Percentiles rank a stretch among this genome's conserved stretches.
Conservation (phyloP, 2,888 invertebrate species). For the Plusia festucae region DNA sequence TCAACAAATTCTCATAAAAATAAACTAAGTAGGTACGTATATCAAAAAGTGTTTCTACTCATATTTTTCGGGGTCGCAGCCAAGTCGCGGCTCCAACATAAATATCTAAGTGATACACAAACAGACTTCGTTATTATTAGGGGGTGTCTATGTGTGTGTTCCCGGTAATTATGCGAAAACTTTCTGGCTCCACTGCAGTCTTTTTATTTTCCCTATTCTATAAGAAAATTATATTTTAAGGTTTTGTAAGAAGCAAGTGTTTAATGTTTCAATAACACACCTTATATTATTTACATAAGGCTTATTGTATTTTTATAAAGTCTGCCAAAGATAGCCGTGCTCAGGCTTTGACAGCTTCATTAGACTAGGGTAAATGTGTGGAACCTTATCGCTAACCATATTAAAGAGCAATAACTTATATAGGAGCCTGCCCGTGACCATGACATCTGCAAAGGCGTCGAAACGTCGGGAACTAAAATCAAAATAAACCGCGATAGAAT, state of each 20-base stretch:
- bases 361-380: too few relatives aligned
- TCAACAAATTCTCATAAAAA: background rate
- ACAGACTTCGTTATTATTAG: slow-evolving; percentile 3
- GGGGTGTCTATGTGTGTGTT: background rate
- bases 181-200: slow-evolving; percentile 29
- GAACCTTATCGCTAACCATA: too few relatives aligned
- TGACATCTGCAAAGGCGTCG: too few relatives aligned
- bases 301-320: too few relatives aligned
- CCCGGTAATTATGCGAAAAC: slow-evolving; percentile 53
- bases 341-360: too few relatives aligned
- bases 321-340: too few relatives aligned
- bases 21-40: background rate
- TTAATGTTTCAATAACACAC: too few relatives aligned
- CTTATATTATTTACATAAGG: too few relatives aligned
- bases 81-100: background rate
- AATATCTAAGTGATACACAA: slow-evolving; percentile 3
- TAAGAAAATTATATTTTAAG: slow-evolving; percentile 29
- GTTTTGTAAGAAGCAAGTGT: slow-evolving; percentile 27
- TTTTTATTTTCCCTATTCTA: slow-evolving; percentile 40
- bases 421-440: too few relatives aligned
- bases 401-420: too few relatives aligned
- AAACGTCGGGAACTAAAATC: too few relatives aligned
- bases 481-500: too few relatives aligned
- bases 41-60: background rate
- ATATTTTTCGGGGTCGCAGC: background rate